Percentiles rank a stretch among this genome's conserved stretches.
These are phyloP conservation scores for Mastomys coucha DNA, from an alignment of 2,113 vertebrate species.

Conservation along the genomic window DNA sequence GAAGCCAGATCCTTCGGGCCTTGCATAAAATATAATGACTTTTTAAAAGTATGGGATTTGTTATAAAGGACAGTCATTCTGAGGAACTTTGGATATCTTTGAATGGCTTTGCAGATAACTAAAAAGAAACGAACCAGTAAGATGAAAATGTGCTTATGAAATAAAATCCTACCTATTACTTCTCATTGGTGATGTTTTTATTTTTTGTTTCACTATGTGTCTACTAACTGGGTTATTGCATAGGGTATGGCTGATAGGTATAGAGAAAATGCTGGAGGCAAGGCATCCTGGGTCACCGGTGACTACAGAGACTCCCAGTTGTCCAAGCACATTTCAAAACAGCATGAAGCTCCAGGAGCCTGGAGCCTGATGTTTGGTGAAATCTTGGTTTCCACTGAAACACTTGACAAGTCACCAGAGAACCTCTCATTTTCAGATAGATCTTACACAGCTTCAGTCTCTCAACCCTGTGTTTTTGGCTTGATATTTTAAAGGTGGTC, in stretches of 20 bases:
- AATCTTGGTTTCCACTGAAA: constrained; percentile 83
- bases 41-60: constrained; percentile 64
- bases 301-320: constrained; percentile 82
- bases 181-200: neutral
- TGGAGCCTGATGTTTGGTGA: constrained; percentile 79
- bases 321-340: constrained; percentile 82
- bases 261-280: constrained; percentile 46
- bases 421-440: constrained; percentile 84
- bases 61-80: constrained; percentile 71
- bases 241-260: constrained; percentile 65
- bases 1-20: constrained; percentile 63
- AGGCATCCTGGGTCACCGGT: constrained; percentile 73
- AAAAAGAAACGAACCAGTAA: constrained; percentile 7
- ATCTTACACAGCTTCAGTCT: constrained; percentile 77
- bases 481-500: constrained; percentile 82
- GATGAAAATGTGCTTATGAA: neutral
- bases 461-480: constrained; percentile 82
- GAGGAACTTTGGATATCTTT: constrained; percentile 49
- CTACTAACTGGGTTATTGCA: constrained; percentile 39
- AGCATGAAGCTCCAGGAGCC: constrained; percentile 72
- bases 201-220: constrained; percentile 12
- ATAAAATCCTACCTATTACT: constrained; percentile 5
- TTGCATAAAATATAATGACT: constrained; percentile 46
- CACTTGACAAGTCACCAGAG: constrained; percentile 83
- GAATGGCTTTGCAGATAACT: constrained; percentile 43